Base-by-base conservation (phyloP, 2,797 vertebrate species). In the Craterocephalus amniculus region DNA sequence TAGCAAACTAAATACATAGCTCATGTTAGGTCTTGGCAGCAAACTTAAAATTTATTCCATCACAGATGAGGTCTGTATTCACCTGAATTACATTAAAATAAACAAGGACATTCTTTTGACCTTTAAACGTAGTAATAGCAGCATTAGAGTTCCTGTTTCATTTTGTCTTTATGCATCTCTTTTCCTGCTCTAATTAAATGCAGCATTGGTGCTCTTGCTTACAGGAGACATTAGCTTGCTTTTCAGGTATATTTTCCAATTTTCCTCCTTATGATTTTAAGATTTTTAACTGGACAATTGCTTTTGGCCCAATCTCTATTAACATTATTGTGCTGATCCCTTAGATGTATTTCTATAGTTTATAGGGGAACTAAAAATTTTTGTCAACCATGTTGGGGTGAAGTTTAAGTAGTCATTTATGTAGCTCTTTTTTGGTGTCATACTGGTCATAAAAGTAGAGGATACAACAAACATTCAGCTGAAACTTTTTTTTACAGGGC, bases 71-170 rank as follows among this genome's bases (percentile, higher is more conserved):
- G 60, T 55, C 63, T 69, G 51, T 34, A 56, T 67, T 49, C 36
- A 49, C 22, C 52, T 68, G 59, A 72, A 59, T 63, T 64, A 4
- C 59, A 58, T 69, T 76, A 65, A 16, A 64, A 67, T 35, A 58
- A 76, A 79, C 52, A 76, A 70, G 27, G 61, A 63, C 55, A 55
- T 4, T 54, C 62, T 61, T 59, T 64, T 58, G 67, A 68, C 60
- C 59, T 64, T 45, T 71, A 57, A 6, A n/a, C 58, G 35, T 34
- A 18, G 14, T 18, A 34, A 72, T 7, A 40, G 58, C 58, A 57
- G 54, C 55, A 20, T 63, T 59, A 40, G 45, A 67, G 66, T 62
- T 63, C 64, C 49, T 2, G 40, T 59, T 45, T 54, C 2, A 34
- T 14, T 48, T 52, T 9, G 20, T 68, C 56, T 63, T 27, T 38